Conservation (phyloP, 2,888 invertebrate species). For the Octonoba sinensis region DNA sequence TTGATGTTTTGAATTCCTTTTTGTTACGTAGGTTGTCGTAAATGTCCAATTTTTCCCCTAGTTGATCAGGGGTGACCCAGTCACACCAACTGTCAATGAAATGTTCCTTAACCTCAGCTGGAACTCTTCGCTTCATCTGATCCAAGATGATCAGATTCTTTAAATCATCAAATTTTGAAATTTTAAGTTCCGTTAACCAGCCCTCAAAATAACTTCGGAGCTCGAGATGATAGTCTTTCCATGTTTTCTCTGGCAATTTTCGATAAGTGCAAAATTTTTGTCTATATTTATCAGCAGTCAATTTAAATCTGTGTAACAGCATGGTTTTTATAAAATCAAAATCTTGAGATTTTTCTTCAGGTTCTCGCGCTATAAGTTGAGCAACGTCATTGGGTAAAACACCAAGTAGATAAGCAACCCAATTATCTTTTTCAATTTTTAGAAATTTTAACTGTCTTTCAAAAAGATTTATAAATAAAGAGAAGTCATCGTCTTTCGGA, state of each 20-base stretch:
- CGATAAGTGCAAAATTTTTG: neutral
- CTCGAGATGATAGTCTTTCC: neutral
- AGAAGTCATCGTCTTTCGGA: neutral
- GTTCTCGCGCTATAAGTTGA: neutral
- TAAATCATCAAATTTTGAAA: neutral
- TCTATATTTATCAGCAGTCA: conserved; percentile 1
- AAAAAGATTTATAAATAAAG: conserved; percentile 1
- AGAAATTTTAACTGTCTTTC: neutral
- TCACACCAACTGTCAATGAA: conserved; percentile 1
- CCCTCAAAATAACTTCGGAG: neutral
- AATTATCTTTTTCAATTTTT: neutral
- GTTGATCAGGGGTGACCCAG: neutral
- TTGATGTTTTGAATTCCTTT: neutral
- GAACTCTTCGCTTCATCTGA: neutral
- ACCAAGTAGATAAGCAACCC: neutral
- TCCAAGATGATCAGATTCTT: neutral
- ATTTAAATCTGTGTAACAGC: neutral
- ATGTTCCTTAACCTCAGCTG: conserved; percentile 1
- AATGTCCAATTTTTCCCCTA: neutral
- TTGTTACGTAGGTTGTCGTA: neutral
- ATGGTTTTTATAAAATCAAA: neutral
- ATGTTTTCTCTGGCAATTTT: neutral
- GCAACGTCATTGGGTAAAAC: neutral
- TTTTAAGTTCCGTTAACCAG: neutral
- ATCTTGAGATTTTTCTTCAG: neutral